Evolutionary conservation across 2,888 invertebrate species (phyloP), one percentile per base, ranked within the genome.

Genomic region (Troides oblongomaculatus): DNA sequence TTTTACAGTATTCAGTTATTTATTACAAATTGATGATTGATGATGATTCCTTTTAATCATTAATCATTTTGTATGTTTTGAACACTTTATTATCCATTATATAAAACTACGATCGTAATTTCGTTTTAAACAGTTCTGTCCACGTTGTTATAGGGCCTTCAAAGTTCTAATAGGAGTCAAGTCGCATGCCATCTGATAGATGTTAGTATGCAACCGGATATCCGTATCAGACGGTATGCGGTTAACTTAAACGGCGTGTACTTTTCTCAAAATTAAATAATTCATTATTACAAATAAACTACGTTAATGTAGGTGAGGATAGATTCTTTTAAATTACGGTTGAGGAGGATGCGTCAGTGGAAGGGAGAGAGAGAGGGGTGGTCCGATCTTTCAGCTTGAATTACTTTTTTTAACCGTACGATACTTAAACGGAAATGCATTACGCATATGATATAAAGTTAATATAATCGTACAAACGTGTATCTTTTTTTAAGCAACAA

Each of bases 41-140:
- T 30, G 4, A 30, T 30, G 30, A 30, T 3, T 30, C 30, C 21
- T 21, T 30, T 30, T 4, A 30, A 30, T 30, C 30, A 30, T 30
- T 6, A 39, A 39, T 39, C 39, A 39, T 39, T 39, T 10, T 10
- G 7, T 39, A 39, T 10, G 8, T 39, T 39, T 39, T 39, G 10
- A 10, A 39, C 1, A 39, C 39, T 39, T 30, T 4, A 30, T 30
- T 39, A 39, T 39, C 39, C 10, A 1, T 39, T 39, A 39, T 0
- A 39, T 39, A 39, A 39, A 39, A 57, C 18, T 0, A 10, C 21
- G 57, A 39, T 39, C 39, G 72, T 69, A 71, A 73, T 74, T 78
- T 78, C 73, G 71, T 77, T 78, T 73, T 72, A 73, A 74, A 73
- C 69, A 73, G 75, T 72, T 75, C 76, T 77, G 76, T 78, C 76